phyloP scores from a whole-genome alignment of 1,140 invertebrate genomes.

The Thrips palmi region DNA sequence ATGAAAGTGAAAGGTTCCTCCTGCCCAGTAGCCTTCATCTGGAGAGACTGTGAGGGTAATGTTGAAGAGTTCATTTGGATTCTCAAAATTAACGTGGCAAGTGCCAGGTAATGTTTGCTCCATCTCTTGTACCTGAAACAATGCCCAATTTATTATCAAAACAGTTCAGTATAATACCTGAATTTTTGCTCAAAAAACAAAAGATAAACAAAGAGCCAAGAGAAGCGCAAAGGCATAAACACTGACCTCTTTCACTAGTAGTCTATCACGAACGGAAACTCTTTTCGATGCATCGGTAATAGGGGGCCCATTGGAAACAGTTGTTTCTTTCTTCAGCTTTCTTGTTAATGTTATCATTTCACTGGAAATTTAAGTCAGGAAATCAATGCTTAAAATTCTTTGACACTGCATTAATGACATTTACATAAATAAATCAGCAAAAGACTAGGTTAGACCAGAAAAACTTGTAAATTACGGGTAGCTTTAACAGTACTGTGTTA shows the following conservation, averaged over 20 bases:
- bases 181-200: too few species aligned
- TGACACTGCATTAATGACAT: too few species aligned
- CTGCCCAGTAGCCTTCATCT: conserved; percentile 77
- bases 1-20: conserved; percentile 70
- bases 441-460: too few species aligned
- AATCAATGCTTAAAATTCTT: too few species aligned
- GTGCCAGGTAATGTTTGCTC: conserved; percentile 62
- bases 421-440: too few species aligned
- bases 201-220: too few species aligned
- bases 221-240: conserved; percentile 4
- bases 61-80: conserved; percentile 64
- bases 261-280: conserved; percentile 65
- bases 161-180: too few species aligned
- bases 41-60: conserved; percentile 64
- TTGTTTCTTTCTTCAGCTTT: conserved; percentile 50
- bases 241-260: conserved; percentile 60
- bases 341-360: conserved; percentile 70
- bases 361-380: too few species aligned
- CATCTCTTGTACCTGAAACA: conserved; percentile 66
- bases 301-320: conserved; percentile 17
- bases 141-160: too few species aligned
- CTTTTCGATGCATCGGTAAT: conserved; percentile 30
- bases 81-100: conserved; percentile 60
- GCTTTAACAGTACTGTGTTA: too few species aligned
- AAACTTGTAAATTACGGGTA: too few species aligned